phyloP scores from a whole-genome alignment of 2,888 invertebrate species.

The Dysmachus trigonus region DNA sequence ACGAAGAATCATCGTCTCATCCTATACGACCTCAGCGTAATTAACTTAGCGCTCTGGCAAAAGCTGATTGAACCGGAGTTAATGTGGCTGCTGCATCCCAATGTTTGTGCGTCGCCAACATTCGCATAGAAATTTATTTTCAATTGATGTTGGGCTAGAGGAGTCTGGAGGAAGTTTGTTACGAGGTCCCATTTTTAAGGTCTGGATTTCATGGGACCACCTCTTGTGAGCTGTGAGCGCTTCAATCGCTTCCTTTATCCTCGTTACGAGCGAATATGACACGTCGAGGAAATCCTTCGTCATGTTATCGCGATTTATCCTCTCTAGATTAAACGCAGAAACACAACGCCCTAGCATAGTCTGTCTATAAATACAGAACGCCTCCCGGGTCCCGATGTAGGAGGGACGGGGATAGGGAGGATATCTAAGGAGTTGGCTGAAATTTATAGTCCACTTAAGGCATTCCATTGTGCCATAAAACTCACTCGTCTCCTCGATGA shows the following conservation, averaged over 20 bases:
- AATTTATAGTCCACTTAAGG: background rate
- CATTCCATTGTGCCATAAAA: background rate
- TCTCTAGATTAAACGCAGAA: background rate
- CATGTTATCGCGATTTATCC: conserved; percentile 19
- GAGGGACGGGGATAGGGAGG: background rate
- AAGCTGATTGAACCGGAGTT: background rate
- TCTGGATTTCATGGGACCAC: background rate
- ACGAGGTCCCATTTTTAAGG: background rate
- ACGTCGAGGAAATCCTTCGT: conserved; percentile 12
- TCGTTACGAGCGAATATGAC: background rate
- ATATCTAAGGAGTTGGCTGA: background rate
- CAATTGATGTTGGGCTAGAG: background rate
- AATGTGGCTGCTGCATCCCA: background rate
- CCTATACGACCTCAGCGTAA: background rate
- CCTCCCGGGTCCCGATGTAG: too few relatives aligned
- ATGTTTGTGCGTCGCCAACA: background rate
- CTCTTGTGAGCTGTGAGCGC: background rate
- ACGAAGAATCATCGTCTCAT: background rate
- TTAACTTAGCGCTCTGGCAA: background rate
- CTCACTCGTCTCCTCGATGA: background rate
- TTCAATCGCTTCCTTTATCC: background rate
- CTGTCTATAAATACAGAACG: background rate
- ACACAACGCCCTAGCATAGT: background rate
- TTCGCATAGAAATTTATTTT: background rate
- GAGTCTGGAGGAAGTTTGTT: background rate